phyloP scores from a whole-genome alignment of 2,113 vertebrate genomes.

The Rhabdomys dilectus region DNA sequence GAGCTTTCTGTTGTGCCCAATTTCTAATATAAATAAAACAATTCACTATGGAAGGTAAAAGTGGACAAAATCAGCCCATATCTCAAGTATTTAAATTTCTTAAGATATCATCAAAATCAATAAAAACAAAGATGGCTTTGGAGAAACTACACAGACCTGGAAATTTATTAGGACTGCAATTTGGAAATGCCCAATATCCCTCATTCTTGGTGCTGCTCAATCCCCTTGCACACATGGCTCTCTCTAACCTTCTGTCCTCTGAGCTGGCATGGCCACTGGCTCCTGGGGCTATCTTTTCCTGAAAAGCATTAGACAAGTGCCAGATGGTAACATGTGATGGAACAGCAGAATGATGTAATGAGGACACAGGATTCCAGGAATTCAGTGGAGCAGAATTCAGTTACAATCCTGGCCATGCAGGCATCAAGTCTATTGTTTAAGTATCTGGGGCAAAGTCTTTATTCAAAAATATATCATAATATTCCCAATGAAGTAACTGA shows the following conservation, averaged over 20 bases:
- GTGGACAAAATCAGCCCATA: neutral
- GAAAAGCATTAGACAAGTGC: conserved; percentile 58
- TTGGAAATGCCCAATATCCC: neutral
- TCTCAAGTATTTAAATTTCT: conserved; percentile 3
- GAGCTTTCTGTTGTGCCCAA: neutral
- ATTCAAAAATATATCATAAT: neutral
- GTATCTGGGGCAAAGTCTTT: neutral
- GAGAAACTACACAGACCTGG: neutral
- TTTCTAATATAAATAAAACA: neutral
- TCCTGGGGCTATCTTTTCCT: conserved; percentile 68
- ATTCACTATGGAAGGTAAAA: neutral
- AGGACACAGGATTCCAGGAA: conserved; percentile 56
- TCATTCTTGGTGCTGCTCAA: neutral
- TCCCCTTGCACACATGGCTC: neutral
- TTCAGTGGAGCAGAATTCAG: neutral
- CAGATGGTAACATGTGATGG: conserved; percentile 64
- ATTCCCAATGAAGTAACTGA: neutral
- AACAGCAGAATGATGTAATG: neutral
- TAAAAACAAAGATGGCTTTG: neutral
- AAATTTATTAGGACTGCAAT: neutral
- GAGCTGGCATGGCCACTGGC: neutral
- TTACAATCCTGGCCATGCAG: neutral
- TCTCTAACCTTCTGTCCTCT: neutral
- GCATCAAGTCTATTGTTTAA: neutral
- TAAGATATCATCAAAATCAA: neutral